Conservation (phyloP, 2,888 invertebrate genomes). For the Tyria jacobaeae region DNA sequence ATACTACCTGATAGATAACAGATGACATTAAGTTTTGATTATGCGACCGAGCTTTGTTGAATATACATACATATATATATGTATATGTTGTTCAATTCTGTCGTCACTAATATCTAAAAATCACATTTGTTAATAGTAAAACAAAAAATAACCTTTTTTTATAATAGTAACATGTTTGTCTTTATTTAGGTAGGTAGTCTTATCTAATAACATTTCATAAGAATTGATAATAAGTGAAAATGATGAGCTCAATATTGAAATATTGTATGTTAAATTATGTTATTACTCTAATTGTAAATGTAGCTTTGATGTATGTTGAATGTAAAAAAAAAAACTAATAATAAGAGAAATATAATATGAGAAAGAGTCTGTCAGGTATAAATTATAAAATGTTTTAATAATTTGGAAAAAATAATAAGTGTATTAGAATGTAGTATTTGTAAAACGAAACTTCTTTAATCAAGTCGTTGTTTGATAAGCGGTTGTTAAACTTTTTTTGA, state of each 20-base stretch:
- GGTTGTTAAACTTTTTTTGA: not conserved
- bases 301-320: not conserved
- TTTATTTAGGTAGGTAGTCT: constrained; percentile 2
- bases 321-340: not conserved
- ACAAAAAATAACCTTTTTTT: too few relatives aligned
- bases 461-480: not conserved
- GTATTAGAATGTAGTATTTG: not conserved
- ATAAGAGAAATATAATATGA: not conserved
- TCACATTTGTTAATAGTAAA: too few relatives aligned
- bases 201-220: not conserved
- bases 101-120: too few relatives aligned
- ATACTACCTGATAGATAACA: too few relatives aligned
- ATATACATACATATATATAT: too few relatives aligned
- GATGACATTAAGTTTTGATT: too few relatives aligned
- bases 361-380: not conserved
- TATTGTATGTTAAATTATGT: constrained; percentile 30
- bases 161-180: not conserved
- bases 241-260: constrained; percentile 39
- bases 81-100: too few relatives aligned
- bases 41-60: too few relatives aligned
- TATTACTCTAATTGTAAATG: not conserved
- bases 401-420: not conserved
- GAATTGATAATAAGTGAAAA: constrained; percentile 13
- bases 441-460: not conserved
- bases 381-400: not conserved